Conservation (phyloP, 1,140 invertebrate genomes). For the Listronotus bonariensis region DNA sequence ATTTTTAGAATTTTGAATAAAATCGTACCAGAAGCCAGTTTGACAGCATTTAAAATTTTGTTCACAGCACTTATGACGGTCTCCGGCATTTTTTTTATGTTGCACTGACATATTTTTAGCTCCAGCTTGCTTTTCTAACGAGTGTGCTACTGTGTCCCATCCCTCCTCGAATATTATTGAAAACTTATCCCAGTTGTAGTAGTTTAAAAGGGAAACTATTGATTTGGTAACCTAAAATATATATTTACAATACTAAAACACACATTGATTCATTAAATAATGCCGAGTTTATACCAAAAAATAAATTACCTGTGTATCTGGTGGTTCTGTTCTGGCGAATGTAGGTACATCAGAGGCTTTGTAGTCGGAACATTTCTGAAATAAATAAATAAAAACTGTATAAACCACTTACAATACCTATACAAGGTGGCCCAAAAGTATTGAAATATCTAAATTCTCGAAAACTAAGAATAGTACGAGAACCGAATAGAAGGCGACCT, state of each 20-base stretch:
- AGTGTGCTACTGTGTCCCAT: slow-evolving; percentile 77
- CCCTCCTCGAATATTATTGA: slow-evolving; percentile 86
- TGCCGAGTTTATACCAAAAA: neutral
- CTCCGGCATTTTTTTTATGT: slow-evolving; percentile 68
- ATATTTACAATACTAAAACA: slow-evolving; percentile 29
- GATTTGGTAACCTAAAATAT: slow-evolving; percentile 84
- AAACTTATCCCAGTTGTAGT: slow-evolving; percentile 94
- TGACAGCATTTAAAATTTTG: slow-evolving; percentile 73
- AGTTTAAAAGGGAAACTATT: slow-evolving; percentile 82
- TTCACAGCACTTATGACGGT: slow-evolving; percentile 76
- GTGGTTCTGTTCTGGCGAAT: slow-evolving; percentile 92
- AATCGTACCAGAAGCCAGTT: slow-evolving; percentile 77
- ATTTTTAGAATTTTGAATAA: slow-evolving; percentile 87
- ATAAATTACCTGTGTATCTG: slow-evolving; percentile 79
- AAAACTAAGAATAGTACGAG: too few species aligned
- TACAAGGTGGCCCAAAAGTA: too few species aligned
- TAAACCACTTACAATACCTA: neutral
- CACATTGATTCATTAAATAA: slow-evolving; percentile 3
- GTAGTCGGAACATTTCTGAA: slow-evolving; percentile 92
- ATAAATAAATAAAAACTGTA: slow-evolving; percentile 18
- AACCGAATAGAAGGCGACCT: too few species aligned
- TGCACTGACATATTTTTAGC: slow-evolving; percentile 78
- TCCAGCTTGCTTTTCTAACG: slow-evolving; percentile 73
- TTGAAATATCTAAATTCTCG: too few species aligned
- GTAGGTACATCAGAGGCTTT: slow-evolving; percentile 85